These are phyloP conservation scores for Speoplatyrhinus poulsoni DNA, from an alignment of 2,113 vertebrate genomes.

Conservation along the genomic window DNA sequence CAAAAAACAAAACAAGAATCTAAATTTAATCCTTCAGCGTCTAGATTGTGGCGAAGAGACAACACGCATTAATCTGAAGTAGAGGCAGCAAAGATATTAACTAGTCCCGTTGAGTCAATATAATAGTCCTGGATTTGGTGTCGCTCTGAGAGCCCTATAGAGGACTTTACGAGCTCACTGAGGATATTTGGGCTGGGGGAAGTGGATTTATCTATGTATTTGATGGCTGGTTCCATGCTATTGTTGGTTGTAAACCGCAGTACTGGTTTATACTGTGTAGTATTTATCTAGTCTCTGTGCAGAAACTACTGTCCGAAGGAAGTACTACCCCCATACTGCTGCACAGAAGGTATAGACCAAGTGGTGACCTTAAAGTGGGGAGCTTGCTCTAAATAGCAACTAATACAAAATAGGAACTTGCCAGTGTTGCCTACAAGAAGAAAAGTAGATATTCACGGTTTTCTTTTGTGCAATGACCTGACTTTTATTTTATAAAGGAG, in stretches of 20 bases:
- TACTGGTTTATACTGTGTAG: slow-evolving; percentile 42
- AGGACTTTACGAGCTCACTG: slow-evolving; percentile 69
- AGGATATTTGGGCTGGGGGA: slow-evolving; percentile 18
- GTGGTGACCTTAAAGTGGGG: no score
- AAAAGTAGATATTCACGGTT: no score
- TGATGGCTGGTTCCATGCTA: not conserved
- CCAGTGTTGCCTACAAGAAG: no score
- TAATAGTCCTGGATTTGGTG: slow-evolving; percentile 71
- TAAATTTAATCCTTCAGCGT: slow-evolving; percentile 47
- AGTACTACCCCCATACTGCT: no score
- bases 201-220: not conserved
- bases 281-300: slow-evolving; percentile 2
- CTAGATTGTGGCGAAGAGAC: not conserved
- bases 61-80: slow-evolving; percentile 37
- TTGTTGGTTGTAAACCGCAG: slow-evolving; percentile 7
- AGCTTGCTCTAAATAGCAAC: no score
- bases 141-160: slow-evolving; percentile 53
- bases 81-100: slow-evolving; percentile 53
- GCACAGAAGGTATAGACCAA: no score
- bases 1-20: slow-evolving; percentile 30
- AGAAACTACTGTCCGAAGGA: no score
- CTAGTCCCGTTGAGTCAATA: slow-evolving; percentile 65
- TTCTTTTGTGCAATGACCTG: no score
- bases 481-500: no score
- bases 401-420: no score